Conservation (phyloP, 2,113 vertebrate species). For the Picathartes gymnocephalus region DNA sequence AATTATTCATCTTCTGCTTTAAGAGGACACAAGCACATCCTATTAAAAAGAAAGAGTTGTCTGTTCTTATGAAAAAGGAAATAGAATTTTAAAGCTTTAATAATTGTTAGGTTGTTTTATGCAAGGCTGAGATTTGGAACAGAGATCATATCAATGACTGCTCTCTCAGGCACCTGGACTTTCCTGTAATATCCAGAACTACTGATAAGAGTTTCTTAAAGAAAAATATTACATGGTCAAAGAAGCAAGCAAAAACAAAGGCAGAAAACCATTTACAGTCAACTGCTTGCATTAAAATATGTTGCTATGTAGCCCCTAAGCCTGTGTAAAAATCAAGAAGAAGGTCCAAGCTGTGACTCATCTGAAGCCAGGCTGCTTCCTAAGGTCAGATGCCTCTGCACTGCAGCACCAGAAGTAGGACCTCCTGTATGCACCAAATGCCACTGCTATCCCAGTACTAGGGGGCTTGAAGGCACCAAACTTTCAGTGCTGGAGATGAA, state of each 20-base stretch:
- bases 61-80: not conserved
- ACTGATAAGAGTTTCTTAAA: not conserved
- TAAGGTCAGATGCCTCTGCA: not conserved
- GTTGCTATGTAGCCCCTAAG: not conserved
- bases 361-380: not conserved
- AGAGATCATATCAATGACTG: not conserved
- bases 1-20: not conserved
- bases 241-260: not conserved
- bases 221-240: not conserved
- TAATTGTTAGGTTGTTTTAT: not conserved
- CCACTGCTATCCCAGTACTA: not conserved
- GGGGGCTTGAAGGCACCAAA: not conserved
- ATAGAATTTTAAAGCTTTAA: not conserved
- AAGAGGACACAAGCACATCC: not conserved
- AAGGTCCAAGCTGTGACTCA: not conserved
- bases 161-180: not conserved
- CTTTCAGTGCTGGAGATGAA: not conserved
- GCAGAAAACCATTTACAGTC: not conserved
- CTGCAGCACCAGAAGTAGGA: not conserved
- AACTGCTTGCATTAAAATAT: not conserved
- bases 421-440: not conserved
- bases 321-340: not conserved
- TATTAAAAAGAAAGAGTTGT: not conserved
- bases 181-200: not conserved
- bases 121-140: not conserved